A percentile compares a stretch with the other conserved stretches of the same genome.
Evolutionary conservation across 2,797 vertebrate species (phyloP).

Genomic region (Remorina albescens): DNA sequence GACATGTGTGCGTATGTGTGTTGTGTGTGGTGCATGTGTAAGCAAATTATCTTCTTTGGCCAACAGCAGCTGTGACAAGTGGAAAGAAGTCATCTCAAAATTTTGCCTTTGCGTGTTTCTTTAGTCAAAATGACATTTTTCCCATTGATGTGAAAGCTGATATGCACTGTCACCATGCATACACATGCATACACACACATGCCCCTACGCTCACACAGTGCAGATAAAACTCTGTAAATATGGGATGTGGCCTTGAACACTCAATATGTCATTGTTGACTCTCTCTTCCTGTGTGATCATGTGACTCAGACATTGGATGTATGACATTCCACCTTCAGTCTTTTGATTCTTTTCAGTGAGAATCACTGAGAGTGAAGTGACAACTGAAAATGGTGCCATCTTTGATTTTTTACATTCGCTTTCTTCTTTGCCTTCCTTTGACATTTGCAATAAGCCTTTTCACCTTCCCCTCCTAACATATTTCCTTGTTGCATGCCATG

Average conservation of each 20-base stretch:
- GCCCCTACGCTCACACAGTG: background rate
- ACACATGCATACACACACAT: constrained; percentile 20
- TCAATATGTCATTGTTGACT: background rate
- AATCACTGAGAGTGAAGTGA: background rate
- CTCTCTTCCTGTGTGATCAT: background rate
- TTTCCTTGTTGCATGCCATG: no score
- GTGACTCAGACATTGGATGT: constrained; percentile 37
- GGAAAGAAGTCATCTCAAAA: constrained; percentile 25
- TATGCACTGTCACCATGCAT: background rate
- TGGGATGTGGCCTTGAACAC: constrained; percentile 11
- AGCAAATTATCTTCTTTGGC: constrained; percentile 8
- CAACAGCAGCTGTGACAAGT: constrained; percentile 29
- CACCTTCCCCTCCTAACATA: background rate
- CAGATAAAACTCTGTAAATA: constrained; percentile 21
- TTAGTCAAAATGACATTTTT: background rate
- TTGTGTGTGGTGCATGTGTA: background rate
- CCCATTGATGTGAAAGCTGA: background rate
- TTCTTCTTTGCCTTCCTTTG: no score
- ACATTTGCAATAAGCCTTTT: background rate
- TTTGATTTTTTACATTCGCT: no score
- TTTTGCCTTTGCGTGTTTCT: background rate
- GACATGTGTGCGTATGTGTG: background rate
- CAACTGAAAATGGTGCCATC: no score
- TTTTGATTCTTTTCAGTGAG: constrained; percentile 28
- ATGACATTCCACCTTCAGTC: constrained; percentile 48